A percentile compares a stretch with the other conserved stretches of the same genome.
These are phyloP conservation scores for Diaphora mendica DNA, from an alignment of 2,888 invertebrate species.

Conservation along the genomic window DNA sequence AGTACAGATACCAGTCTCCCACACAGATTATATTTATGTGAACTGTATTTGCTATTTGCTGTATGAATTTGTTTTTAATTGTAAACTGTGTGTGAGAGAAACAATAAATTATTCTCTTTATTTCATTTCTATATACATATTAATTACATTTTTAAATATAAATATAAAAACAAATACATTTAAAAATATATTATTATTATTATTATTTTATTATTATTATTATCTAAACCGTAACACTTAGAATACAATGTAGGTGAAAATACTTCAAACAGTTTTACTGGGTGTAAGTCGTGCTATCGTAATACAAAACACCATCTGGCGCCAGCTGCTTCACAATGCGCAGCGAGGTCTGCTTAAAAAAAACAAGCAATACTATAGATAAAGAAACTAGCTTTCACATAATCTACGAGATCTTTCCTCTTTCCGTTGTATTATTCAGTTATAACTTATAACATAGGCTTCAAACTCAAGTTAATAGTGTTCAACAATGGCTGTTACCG, in stretches of 20 bases:
- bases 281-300: not conserved
- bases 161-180: no score
- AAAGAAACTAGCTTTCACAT: constrained; percentile 39
- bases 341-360: constrained; percentile 21
- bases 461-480: constrained; percentile 17
- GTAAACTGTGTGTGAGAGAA: no score
- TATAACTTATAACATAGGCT: constrained; percentile 14
- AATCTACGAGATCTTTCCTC: constrained; percentile 24
- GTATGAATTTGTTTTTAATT: no score
- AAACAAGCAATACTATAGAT: constrained; percentile 20
- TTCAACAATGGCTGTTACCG: constrained; percentile 27
- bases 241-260: no score
- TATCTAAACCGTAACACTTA: not conserved
- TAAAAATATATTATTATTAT: no score
- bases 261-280: constrained; percentile 1
- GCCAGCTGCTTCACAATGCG: constrained; percentile 22
- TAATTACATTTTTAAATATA: no score
- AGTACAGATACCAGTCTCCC: no score
- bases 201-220: no score
- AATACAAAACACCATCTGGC: constrained; percentile 28
- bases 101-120: no score
- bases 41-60: no score
- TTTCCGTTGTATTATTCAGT: constrained; percentile 26
- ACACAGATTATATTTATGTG: no score
- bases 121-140: no score